Evolutionary conservation across 2,888 invertebrate genomes (phyloP).

Genomic region (Beris chalybata): DNA sequence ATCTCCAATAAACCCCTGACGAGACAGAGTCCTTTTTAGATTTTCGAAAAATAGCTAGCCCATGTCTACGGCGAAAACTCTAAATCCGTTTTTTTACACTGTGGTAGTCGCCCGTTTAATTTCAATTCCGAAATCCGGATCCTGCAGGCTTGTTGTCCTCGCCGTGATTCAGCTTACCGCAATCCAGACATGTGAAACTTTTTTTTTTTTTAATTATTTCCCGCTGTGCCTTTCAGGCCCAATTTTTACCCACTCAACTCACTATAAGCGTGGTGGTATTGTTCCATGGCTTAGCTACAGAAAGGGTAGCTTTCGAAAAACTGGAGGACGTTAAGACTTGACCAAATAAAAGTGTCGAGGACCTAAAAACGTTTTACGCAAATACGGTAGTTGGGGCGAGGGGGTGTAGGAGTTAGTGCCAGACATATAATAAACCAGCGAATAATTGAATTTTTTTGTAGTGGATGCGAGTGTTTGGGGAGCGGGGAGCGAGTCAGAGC

Average conservation of each 20-base stretch:
- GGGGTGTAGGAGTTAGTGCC: neutral
- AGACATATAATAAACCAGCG: constrained; percentile 25
- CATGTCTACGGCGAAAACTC: no score
- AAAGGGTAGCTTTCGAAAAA: no score
- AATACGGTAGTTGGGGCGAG: neutral
- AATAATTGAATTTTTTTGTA: constrained; percentile 25
- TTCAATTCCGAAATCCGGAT: constrained; percentile 19
- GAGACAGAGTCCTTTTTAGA: no score
- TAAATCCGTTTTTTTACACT: neutral
- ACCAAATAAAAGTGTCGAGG: no score
- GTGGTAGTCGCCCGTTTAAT: constrained; percentile 1
- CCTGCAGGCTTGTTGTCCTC: neutral
- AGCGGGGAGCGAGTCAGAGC: no score
- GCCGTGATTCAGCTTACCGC: neutral
- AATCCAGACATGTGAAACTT: constrained; percentile 21
- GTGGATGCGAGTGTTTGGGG: no score
- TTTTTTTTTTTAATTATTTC: constrained; percentile 30
- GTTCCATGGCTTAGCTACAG: no score
- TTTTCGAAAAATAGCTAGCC: no score
- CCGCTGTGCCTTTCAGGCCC: neutral
- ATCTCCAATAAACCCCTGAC: no score
- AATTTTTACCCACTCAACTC: neutral
- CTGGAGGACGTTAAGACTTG: no score
- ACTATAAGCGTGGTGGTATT: no score
- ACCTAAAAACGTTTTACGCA: constrained; percentile 12